A percentile compares a stretch with the other conserved stretches of the same genome.
phyloP scores from a whole-genome alignment of 2,797 vertebrate species.

The Coregonus sp. region DNA sequence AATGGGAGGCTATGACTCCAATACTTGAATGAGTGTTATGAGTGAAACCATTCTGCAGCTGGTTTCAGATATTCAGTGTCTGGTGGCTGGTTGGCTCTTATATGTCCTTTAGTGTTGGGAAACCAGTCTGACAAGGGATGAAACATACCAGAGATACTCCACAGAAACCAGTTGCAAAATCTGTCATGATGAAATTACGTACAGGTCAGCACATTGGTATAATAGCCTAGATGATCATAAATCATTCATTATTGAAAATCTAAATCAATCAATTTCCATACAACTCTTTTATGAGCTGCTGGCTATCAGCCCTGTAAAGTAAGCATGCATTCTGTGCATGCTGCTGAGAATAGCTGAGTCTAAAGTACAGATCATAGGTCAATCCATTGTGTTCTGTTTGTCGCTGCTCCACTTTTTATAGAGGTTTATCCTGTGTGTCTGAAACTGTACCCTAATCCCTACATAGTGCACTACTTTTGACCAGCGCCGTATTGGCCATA shows the following conservation, averaged over 20 bases:
- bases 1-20: background rate
- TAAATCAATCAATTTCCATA: background rate
- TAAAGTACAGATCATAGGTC: conserved; percentile 50
- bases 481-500: background rate
- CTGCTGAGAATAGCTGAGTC: conserved; percentile 31
- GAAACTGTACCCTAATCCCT: background rate
- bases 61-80: background rate
- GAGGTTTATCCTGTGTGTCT: background rate
- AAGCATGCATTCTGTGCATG: conserved; percentile 39
- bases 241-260: no score
- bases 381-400: conserved; percentile 3
- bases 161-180: background rate
- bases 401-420: background rate
- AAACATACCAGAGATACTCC: background rate
- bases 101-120: background rate
- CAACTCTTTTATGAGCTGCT: background rate
- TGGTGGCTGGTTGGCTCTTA: background rate
- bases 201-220: no score
- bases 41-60: background rate
- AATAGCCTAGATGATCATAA: no score
- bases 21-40: background rate
- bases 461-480: background rate
- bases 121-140: background rate
- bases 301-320: background rate
- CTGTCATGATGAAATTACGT: no score